phyloP scores from a whole-genome alignment of 2,888 invertebrate genomes.

The Minunthozetes semirufus region DNA sequence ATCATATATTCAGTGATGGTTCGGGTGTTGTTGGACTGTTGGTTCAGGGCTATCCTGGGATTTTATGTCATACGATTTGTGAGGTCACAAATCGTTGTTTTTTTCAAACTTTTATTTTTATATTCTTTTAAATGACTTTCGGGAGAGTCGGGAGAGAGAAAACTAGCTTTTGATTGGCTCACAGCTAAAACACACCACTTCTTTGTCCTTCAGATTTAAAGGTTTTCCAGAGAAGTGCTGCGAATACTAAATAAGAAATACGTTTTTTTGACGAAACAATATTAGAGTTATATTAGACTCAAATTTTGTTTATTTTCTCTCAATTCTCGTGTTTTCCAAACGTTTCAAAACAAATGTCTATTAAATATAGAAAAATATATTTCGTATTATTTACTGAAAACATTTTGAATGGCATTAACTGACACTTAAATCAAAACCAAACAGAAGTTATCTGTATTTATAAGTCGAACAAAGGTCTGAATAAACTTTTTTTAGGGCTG shows the following conservation, averaged over 20 bases:
- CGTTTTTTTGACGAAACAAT: background rate
- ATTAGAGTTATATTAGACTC: background rate
- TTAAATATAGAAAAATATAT: background rate
- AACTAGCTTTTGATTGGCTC: constrained; percentile 1
- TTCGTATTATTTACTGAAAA: too few species aligned
- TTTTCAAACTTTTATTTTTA: background rate
- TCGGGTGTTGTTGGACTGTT: background rate
- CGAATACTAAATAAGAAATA: background rate
- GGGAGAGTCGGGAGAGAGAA: background rate
- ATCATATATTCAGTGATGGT: background rate
- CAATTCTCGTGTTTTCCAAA: background rate
- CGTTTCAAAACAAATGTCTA: background rate
- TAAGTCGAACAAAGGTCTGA: background rate
- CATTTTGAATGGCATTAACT: too few species aligned
- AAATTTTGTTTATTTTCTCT: too few species aligned
- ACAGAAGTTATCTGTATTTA: background rate
- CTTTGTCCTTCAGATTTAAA: constrained; percentile 17
- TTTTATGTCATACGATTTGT: background rate
- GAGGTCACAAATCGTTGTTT: background rate
- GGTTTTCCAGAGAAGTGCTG: background rate
- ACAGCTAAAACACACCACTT: constrained; percentile 13
- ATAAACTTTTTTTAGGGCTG: background rate
- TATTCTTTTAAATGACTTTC: background rate
- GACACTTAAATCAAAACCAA: too few species aligned
- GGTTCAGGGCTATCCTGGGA: background rate